Base-by-base conservation (phyloP, 2,888 invertebrate genomes). In the Drepanosiphum platanoidis region DNA sequence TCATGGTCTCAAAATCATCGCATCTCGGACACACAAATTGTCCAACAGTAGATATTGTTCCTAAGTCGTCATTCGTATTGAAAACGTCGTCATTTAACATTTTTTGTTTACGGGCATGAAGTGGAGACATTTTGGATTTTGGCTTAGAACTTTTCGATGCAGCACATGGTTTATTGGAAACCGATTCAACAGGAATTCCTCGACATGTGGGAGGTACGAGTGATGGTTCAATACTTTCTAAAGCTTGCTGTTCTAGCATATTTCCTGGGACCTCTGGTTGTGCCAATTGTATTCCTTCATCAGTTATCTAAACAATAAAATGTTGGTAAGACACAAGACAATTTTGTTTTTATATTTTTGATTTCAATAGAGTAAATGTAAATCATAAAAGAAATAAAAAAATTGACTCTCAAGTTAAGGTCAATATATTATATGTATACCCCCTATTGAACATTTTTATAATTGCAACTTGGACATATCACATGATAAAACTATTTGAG, bases 11-110 rank as follows among this genome's bases (percentile, higher is more conserved):
- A 83, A 77, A 86, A 11, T n/a, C 36, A 27, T 77, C 9, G 27
- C 86, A 86, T 22, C 36, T 82, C n/a, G 86, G 86, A 42, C 86
- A 86, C 39, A 27, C 11, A 70, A 70, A 86, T 13, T 39, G 32
- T 18, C 86, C 86, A n/a, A 42, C 79, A 3, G 74, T 18, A 36
- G 77, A 46, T 34, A 86, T 77, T 32, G 32, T 9, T 74, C 86
- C 82, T 3, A 86, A 68, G 15, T 39, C 36, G 68, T 78, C 71
- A 27, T 79, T 34, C 4, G 52, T 30, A 46, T 58, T 80, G n/a
- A 78, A 61, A 52, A n/a, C n/a, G n/a, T 4, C 2, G 30, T 77
- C 77, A 9, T 22, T n/a, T 18, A 58, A 27, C 1, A 18, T 32
- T 68, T 58, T 70, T 4, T 77, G 34, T 68, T 84, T 84, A 36